phyloP scores from a whole-genome alignment of 2,113 vertebrate species.

The Myxocyprinus asiaticus region DNA sequence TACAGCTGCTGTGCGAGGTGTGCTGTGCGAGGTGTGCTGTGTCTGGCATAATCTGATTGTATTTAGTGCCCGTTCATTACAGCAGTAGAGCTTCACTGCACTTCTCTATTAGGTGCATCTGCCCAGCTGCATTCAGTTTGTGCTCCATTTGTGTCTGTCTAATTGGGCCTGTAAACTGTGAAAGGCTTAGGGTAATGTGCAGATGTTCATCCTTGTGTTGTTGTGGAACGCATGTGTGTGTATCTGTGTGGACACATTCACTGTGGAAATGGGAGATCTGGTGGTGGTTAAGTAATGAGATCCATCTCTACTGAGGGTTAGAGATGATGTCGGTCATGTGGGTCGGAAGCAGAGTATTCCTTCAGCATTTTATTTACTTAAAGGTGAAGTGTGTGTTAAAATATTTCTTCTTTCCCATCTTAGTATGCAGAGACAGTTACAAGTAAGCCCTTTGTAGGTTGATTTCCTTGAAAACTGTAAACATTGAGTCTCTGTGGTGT shows the following conservation, averaged over 20 bases:
- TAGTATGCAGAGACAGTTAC: too few species aligned
- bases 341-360: too few species aligned
- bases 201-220: conserved; percentile 42
- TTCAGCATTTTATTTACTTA: too few species aligned
- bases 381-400: too few species aligned
- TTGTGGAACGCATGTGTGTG: neutral
- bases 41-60: conserved; percentile 11
- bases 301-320: neutral
- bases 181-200: conserved; percentile 48
- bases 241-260: neutral
- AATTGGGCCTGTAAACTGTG: conserved; percentile 58
- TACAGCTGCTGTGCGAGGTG: conserved; percentile 11
- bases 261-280: neutral
- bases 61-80: conserved; percentile 42
- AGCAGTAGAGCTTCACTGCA: conserved; percentile 48
- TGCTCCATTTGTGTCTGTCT: conserved; percentile 55
- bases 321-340: neutral
- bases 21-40: neutral
- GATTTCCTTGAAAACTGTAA: too few species aligned
- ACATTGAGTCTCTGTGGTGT: too few species aligned
- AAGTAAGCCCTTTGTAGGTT: too few species aligned
- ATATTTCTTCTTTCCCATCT: too few species aligned
- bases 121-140: conserved; percentile 49
- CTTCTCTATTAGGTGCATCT: conserved; percentile 63
- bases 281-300: conserved; percentile 12